These are phyloP conservation scores for Elgaria multicarinata DNA, from an alignment of 2,113 vertebrate genomes.

Conservation along the genomic window DNA sequence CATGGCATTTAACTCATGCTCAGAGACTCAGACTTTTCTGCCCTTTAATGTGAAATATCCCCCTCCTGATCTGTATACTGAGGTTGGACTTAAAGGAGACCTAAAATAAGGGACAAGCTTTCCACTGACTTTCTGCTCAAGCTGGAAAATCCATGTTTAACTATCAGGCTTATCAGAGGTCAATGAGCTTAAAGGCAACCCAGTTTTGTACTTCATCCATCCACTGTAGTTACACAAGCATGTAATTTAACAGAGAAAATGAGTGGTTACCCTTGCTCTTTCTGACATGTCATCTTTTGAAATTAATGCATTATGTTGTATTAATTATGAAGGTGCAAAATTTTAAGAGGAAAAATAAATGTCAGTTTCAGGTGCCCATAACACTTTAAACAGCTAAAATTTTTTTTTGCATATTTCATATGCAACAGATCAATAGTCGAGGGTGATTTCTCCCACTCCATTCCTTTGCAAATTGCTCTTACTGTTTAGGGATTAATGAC, in stretches of 20 bases:
- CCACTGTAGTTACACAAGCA: constrained; percentile 24
- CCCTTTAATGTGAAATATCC: constrained; percentile 9
- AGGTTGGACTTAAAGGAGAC: constrained; percentile 45
- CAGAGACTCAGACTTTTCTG: neutral
- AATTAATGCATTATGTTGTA: constrained; percentile 19
- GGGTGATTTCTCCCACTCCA: neutral
- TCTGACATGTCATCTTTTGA: constrained; percentile 34
- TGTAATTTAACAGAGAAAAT: constrained; percentile 24
- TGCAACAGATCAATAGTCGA: neutral
- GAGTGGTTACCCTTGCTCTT: constrained; percentile 25
- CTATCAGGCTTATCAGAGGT: constrained; percentile 35
- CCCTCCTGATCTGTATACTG: constrained; percentile 1
- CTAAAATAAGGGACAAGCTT: constrained; percentile 36
- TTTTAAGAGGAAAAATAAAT: constrained; percentile 30
- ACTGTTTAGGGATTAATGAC: neutral
- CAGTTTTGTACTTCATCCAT: constrained; percentile 18
- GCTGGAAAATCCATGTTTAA: constrained; percentile 24
- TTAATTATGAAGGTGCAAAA: constrained; percentile 38
- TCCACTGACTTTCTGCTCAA: neutral
- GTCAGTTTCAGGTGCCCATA: constrained; percentile 9
- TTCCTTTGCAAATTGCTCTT: neutral
- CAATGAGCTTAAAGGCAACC: constrained; percentile 6
- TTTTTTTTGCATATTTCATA: too few relatives aligned
- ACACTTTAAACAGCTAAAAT: neutral
- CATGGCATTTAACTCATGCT: neutral